Evolutionary conservation across 2,888 invertebrate genomes (phyloP).

Genomic region (Agrochola litura): DNA sequence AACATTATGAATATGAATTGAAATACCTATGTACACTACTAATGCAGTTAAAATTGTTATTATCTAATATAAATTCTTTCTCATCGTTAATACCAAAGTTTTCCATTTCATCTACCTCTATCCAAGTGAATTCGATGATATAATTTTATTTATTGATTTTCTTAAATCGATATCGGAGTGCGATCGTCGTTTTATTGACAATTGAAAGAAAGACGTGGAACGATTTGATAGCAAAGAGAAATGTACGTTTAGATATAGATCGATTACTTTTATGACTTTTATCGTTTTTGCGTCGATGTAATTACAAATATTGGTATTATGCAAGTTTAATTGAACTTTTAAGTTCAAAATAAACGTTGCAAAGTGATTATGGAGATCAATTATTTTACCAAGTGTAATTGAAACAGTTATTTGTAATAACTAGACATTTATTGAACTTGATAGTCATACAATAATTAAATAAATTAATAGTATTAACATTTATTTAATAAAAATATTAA

Average conservation of each 20-base stretch:
- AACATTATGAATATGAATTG: not conserved
- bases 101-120: slow-evolving; percentile 2
- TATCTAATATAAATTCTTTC: not conserved
- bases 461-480: not conserved
- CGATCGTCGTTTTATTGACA: slow-evolving; percentile 18
- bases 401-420: slow-evolving; percentile 16
- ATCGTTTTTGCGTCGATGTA: slow-evolving; percentile 37
- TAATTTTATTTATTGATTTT: slow-evolving; percentile 36
- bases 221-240: slow-evolving; percentile 39
- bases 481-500: not conserved
- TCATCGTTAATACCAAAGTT: slow-evolving; percentile 28
- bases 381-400: slow-evolving; percentile 41
- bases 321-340: slow-evolving; percentile 42
- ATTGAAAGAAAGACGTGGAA: slow-evolving; percentile 16
- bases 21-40: not conserved
- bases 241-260: slow-evolving; percentile 42
- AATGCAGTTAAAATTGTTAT: not conserved
- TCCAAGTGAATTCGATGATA: slow-evolving; percentile 1
- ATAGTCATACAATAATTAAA: slow-evolving; percentile 19
- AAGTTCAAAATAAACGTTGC: slow-evolving; percentile 24
- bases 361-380: slow-evolving; percentile 17
- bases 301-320: slow-evolving; percentile 41
- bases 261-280: slow-evolving; percentile 48
- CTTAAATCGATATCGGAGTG: slow-evolving; percentile 28
- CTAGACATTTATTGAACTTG: not conserved